A percentile compares a stretch with the other conserved stretches of the same genome.
phyloP scores from a whole-genome alignment of 2,113 vertebrate species.

The Poeciliopsis turrubarensis region DNA sequence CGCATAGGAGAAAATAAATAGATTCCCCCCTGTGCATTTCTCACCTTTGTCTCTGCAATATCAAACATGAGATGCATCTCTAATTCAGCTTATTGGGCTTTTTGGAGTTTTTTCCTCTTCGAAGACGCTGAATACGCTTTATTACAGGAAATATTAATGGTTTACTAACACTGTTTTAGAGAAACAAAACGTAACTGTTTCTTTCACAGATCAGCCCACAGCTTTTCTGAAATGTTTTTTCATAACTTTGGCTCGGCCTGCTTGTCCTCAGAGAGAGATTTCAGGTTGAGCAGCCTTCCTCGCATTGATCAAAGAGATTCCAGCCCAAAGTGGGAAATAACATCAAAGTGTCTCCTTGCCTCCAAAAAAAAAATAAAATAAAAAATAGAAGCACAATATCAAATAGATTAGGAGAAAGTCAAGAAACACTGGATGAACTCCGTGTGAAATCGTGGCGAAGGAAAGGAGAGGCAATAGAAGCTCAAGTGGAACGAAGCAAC shows the following conservation, averaged over 20 bases:
- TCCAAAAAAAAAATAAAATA: slow-evolving; percentile 64
- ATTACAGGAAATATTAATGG: slow-evolving; percentile 16
- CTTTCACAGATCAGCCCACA: slow-evolving; percentile 33
- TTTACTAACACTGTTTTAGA: slow-evolving; percentile 52
- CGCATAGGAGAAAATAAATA: slow-evolving; percentile 64
- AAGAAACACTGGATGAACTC: slow-evolving; percentile 15
- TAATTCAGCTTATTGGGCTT: slow-evolving; percentile 25
- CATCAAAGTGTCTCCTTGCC: slow-evolving; percentile 64
- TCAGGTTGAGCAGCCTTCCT: slow-evolving; percentile 31
- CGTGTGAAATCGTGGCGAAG: slow-evolving; percentile 24
- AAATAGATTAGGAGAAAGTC: slow-evolving; percentile 38
- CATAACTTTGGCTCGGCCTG: slow-evolving; percentile 44
- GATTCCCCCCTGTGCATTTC: slow-evolving; percentile 44
- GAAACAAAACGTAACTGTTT: slow-evolving; percentile 41
- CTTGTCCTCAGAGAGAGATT: slow-evolving; percentile 43
- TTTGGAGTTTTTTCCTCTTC: not conserved
- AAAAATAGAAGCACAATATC: slow-evolving; percentile 43
- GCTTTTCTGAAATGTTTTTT: slow-evolving; percentile 38
- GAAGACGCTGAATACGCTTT: slow-evolving; percentile 33
- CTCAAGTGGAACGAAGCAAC: not conserved
- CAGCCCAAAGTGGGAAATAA: slow-evolving; percentile 18
- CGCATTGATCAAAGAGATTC: slow-evolving; percentile 65
- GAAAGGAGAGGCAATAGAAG: slow-evolving; percentile 4
- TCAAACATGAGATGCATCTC: slow-evolving; percentile 46
- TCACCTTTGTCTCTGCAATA: slow-evolving; percentile 57